Conservation (phyloP, 1,140 invertebrate species). For the Zaprionus inermis region DNA sequence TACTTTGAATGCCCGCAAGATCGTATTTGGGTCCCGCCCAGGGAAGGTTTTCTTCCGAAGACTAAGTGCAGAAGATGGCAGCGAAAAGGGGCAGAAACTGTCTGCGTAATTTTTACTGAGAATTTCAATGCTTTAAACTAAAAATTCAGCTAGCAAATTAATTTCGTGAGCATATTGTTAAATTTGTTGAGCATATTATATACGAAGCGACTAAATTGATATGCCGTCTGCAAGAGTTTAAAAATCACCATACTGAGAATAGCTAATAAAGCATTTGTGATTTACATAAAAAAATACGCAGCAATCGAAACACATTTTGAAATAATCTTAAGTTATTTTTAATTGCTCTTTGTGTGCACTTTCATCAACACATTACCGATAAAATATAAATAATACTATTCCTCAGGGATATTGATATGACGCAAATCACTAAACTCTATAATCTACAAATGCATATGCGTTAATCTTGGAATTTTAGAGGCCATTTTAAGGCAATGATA, state of each 20-base stretch:
- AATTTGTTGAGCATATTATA: no score
- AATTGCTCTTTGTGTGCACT: neutral
- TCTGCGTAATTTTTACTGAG: neutral
- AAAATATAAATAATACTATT: neutral
- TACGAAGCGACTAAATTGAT: no score
- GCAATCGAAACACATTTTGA: neutral
- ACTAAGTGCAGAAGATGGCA: constrained; percentile 8
- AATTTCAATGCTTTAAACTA: constrained; percentile 1
- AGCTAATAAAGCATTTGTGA: neutral
- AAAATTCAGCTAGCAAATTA: constrained; percentile 3
- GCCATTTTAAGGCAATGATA: no score
- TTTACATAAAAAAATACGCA: neutral
- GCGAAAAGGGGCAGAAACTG: neutral
- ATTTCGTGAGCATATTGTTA: neutral
- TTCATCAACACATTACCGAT: neutral
- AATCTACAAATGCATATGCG: neutral
- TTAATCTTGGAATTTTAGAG: no score
- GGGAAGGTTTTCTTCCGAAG: constrained; percentile 12
- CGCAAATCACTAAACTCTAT: no score
- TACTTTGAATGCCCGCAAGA: constrained; percentile 29
- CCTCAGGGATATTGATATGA: neutral
- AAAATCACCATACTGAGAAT: neutral
- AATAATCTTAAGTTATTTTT: neutral
- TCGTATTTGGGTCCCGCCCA: constrained; percentile 31
- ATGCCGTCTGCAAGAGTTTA: no score